Conservation (phyloP, 2,113 vertebrate species). For the Myrmecophaga tridactyla region DNA sequence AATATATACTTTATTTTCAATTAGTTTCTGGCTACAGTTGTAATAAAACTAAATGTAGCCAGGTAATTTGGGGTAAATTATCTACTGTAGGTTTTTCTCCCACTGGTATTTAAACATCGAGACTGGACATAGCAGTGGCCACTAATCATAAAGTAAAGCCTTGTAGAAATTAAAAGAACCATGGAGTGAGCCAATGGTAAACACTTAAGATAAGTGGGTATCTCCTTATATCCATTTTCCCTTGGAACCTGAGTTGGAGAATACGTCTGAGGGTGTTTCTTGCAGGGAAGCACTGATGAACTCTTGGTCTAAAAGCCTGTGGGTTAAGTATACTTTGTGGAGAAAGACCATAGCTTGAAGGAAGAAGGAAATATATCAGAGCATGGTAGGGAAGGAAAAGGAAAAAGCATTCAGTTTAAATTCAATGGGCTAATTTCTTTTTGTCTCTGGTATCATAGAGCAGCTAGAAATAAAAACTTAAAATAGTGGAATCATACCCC, state of each 20-base stretch:
- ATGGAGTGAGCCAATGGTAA: neutral
- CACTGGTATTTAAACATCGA: neutral
- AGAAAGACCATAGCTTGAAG: neutral
- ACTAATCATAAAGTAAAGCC: neutral
- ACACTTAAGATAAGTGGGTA: accelerated
- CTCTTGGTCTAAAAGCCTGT: neutral
- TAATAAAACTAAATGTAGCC: neutral
- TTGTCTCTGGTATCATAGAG: no score
- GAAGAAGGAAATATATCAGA: neutral
- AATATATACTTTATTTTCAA: neutral
- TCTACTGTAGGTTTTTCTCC: neutral
- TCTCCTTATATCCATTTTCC: neutral
- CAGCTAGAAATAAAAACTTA: no score
- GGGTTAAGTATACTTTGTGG: neutral
- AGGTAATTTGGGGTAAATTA: neutral
- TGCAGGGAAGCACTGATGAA: neutral
- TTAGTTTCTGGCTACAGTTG: neutral
- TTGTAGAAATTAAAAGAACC: neutral
- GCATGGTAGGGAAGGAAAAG: neutral
- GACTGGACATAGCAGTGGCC: neutral
- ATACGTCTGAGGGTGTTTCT: neutral
- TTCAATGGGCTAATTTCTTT: neutral
- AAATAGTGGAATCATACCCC: no score
- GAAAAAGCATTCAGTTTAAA: neutral
- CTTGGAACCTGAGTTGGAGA: neutral